Conservation (phyloP, 1,140 invertebrate genomes). For the Brachionus manjavacas region DNA sequence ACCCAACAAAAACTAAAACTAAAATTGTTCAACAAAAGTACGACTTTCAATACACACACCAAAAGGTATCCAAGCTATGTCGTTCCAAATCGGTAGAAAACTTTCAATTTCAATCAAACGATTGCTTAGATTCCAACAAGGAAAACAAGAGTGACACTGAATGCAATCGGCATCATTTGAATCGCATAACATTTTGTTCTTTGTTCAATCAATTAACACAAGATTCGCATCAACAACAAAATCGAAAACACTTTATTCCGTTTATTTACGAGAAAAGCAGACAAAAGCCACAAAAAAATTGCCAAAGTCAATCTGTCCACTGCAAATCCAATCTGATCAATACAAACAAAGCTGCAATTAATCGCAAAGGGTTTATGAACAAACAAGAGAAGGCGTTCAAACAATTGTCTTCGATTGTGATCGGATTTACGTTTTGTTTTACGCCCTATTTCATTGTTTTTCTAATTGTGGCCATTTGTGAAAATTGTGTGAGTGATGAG, state of each 20-base stretch:
- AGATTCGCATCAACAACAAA: not conserved
- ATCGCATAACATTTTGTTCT: not conserved
- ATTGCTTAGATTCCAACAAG: not conserved
- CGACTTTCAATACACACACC: too few species aligned
- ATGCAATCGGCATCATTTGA: not conserved
- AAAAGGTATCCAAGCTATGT: not conserved
- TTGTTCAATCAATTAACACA: not conserved
- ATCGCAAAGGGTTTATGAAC: conserved; percentile 11
- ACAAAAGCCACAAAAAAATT: not conserved
- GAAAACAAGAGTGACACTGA: not conserved
- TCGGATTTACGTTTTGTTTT: conserved; percentile 66
- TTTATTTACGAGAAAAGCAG: not conserved
- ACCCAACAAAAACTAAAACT: too few species aligned
- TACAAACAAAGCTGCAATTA: not conserved
- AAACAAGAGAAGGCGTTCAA: conserved; percentile 60
- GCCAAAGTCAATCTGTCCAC: too few species aligned
- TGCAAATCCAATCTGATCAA: not conserved
- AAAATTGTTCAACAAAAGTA: too few species aligned
- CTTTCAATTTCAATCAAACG: not conserved
- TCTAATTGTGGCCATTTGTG: conserved; percentile 64
- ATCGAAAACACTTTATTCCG: not conserved
- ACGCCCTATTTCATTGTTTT: conserved; percentile 66
- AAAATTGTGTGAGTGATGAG: conserved; percentile 55
- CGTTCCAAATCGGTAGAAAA: not conserved
- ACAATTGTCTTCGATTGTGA: conserved; percentile 66